A percentile compares a stretch with the other conserved stretches of the same genome.
Evolutionary conservation across 2,113 vertebrate genomes (phyloP).

Genomic region (Sinocyclocheilus anshuiensis): DNA sequence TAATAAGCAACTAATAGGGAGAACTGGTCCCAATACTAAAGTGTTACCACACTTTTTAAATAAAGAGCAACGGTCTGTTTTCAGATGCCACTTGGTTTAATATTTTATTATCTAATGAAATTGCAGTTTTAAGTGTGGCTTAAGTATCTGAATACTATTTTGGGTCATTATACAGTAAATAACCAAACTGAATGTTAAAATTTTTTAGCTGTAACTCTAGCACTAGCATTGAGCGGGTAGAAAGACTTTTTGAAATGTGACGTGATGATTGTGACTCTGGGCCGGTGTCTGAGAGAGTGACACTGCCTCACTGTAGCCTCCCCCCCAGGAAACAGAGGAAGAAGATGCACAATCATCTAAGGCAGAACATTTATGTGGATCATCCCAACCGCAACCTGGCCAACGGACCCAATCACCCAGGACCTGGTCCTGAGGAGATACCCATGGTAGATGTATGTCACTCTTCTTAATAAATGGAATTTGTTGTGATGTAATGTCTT

Average conservation of each 20-base stretch:
- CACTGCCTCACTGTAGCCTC: constrained; percentile 53
- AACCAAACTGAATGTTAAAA: no score
- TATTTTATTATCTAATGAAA: no score
- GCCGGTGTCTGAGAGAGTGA: constrained; percentile 43
- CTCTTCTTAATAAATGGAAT: not conserved
- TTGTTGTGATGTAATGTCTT: not conserved
- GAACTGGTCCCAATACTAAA: no score
- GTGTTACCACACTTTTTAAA: no score
- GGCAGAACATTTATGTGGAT: constrained; percentile 95
- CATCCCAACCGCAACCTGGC: constrained; percentile 92
- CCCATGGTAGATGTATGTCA: constrained; percentile 91
- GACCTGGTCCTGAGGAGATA: constrained; percentile 94
- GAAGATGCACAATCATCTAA: constrained; percentile 95
- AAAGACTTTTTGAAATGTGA: constrained; percentile 9
- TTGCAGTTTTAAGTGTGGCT: no score
- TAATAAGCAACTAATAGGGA: no score
- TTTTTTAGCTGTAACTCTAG: no score
- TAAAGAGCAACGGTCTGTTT: no score
- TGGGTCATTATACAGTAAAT: no score
- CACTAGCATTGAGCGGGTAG: not conserved
- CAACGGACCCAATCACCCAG: constrained; percentile 94
- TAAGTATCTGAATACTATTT: no score
- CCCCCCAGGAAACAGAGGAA: constrained; percentile 91
- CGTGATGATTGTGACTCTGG: constrained; percentile 27
- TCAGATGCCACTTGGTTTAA: no score